These are phyloP conservation scores for Melanotaenia trifasciata DNA, from an alignment of 2,797 vertebrate genomes.

Conservation along the genomic window DNA sequence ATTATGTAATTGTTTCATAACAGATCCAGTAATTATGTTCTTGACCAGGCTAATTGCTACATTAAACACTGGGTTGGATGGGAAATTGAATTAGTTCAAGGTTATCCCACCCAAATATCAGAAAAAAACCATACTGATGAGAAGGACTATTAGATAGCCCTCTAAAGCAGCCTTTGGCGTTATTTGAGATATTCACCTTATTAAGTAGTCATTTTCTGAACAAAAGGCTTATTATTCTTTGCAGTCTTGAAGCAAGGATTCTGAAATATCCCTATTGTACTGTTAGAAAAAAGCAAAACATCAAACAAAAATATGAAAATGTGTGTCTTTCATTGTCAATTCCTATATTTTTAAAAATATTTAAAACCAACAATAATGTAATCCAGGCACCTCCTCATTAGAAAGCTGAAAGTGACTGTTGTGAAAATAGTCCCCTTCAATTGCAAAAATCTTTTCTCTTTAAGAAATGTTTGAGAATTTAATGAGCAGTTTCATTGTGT, in stretches of 20 bases:
- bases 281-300: not conserved
- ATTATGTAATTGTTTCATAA: constrained; percentile 66
- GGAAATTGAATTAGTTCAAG: constrained; percentile 31
- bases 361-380: no score
- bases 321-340: no score
- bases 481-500: not conserved
- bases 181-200: constrained; percentile 7
- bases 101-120: constrained; percentile 14
- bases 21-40: constrained; percentile 37
- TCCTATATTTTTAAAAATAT: no score
- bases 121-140: constrained; percentile 24
- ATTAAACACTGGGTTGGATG: constrained; percentile 46
- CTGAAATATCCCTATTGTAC: not conserved
- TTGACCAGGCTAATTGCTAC: constrained; percentile 55
- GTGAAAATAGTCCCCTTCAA: not conserved
- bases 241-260: not conserved
- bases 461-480: not conserved
- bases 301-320: not conserved
- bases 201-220: not conserved
- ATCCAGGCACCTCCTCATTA: no score
- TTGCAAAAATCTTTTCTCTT: not conserved
- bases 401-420: no score
- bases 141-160: constrained; percentile 12
- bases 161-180: not conserved
- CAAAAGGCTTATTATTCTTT: not conserved